A percentile compares a stretch with the other conserved stretches of the same genome.
Conservation (phyloP, 2,888 invertebrate genomes). For the Lucinisca nassula region DNA sequence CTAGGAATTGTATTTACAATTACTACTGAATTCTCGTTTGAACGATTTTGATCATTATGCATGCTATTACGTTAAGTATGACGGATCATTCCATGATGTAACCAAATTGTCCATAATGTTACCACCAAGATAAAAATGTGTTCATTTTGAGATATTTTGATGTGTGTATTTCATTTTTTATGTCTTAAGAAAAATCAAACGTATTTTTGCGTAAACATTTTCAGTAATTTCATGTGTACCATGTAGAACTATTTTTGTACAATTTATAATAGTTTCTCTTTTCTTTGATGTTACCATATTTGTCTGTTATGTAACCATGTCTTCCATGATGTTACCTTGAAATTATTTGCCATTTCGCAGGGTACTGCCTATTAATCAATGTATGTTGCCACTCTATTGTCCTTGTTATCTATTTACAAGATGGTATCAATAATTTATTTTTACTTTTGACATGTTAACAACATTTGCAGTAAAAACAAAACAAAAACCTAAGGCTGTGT, state of each 20-base stretch:
- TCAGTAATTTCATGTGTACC: neutral
- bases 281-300: neutral
- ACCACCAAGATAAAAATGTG: neutral
- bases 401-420: neutral
- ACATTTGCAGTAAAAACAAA: neutral
- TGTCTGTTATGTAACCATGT: neutral
- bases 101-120: neutral
- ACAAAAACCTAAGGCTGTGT: neutral
- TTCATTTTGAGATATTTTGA: neutral
- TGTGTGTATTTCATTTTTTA: neutral
- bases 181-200: neutral
- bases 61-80: neutral
- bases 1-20: neutral
- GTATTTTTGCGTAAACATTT: neutral
- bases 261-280: neutral
- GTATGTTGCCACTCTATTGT: neutral
- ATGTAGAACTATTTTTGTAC: neutral
- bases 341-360: neutral
- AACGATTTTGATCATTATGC: neutral
- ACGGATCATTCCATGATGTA: neutral
- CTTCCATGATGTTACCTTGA: neutral
- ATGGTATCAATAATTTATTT: neutral
- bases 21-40: neutral
- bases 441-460: neutral
- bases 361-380: neutral